These are phyloP conservation scores for Copsychus sechellarum DNA, from an alignment of 2,113 vertebrate genomes.

Conservation along the genomic window DNA sequence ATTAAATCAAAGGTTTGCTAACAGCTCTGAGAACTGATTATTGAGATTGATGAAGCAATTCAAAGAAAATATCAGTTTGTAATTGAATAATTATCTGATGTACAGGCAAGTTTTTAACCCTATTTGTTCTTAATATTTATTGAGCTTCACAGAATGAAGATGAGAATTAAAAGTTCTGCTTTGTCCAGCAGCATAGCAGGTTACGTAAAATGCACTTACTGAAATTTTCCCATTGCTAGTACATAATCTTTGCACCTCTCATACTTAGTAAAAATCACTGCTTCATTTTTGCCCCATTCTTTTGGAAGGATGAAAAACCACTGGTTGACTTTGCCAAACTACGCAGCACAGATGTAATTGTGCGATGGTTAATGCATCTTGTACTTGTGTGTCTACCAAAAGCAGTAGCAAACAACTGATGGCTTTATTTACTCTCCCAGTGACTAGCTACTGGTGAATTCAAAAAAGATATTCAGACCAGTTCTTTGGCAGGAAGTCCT, in stretches of 20 bases:
- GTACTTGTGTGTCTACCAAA: background rate
- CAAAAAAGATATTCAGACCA: background rate
- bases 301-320: background rate
- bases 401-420: background rate
- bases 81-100: background rate
- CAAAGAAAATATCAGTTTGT: background rate
- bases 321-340: background rate
- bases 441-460: background rate
- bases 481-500: background rate
- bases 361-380: background rate
- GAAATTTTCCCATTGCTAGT: background rate
- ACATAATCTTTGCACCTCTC: background rate
- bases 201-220: background rate
- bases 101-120: background rate
- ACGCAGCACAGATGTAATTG: background rate
- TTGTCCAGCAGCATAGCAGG: background rate
- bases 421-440: background rate
- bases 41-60: background rate
- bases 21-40: background rate
- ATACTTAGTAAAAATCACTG: background rate
- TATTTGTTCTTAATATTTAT: background rate
- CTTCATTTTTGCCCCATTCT: background rate
- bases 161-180: background rate
- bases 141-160: background rate
- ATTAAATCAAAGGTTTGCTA: background rate